Evolutionary conservation across 1,140 invertebrate species (phyloP).

Genomic region (Pseudomyrmex sp.): DNA sequence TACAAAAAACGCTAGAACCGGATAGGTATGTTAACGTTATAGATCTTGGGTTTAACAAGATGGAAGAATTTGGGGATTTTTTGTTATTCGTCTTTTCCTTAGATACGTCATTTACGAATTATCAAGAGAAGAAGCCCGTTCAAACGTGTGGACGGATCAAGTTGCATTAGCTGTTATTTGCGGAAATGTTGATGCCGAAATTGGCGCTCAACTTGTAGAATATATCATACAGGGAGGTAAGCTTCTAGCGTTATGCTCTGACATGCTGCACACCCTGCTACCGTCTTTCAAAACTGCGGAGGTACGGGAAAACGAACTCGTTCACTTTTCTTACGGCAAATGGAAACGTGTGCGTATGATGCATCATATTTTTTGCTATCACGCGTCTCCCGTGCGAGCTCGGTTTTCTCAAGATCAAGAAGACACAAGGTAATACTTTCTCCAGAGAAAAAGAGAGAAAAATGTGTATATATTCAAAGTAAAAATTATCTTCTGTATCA

Average conservation of each 20-base stretch:
- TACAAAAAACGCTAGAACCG: slow-evolving; percentile 89
- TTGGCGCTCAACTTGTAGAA: slow-evolving; percentile 89
- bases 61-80: neutral
- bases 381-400: slow-evolving; percentile 92
- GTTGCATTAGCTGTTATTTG: slow-evolving; percentile 91
- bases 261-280: slow-evolving; percentile 91
- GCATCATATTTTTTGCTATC: slow-evolving; percentile 95
- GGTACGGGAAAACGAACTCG: slow-evolving; percentile 92
- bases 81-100: slow-evolving; percentile 68
- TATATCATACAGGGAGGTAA: slow-evolving; percentile 91
- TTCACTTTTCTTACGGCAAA: slow-evolving; percentile 92
- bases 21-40: slow-evolving; percentile 86
- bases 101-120: slow-evolving; percentile 92
- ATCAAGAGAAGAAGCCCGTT: slow-evolving; percentile 86
- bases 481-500: slow-evolving; percentile 9
- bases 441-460: neutral
- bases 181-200: slow-evolving; percentile 88
- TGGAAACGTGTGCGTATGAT: slow-evolving; percentile 94
- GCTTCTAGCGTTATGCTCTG: slow-evolving; percentile 93
- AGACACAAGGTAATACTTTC: slow-evolving; percentile 80
- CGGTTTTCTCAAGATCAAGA: slow-evolving; percentile 91
- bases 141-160: slow-evolving; percentile 90
- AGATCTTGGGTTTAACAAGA: neutral
- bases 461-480: neutral
- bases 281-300: slow-evolving; percentile 93